phyloP scores from a whole-genome alignment of 2,113 vertebrate genomes.

The Bombycilla garrulus region DNA sequence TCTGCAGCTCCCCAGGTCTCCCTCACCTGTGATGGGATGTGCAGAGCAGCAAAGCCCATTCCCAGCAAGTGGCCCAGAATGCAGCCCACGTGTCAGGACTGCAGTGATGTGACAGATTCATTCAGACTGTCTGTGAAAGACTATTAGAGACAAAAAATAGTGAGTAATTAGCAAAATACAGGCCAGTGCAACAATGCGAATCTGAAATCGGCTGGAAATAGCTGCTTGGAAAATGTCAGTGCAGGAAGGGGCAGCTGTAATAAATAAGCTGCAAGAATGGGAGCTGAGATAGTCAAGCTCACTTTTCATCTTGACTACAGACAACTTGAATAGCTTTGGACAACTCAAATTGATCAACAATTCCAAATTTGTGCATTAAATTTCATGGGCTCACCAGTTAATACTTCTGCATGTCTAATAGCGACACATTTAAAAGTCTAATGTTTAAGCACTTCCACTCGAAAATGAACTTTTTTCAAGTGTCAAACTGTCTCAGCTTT shows the following conservation, averaged over 20 bases:
- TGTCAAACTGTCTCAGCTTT: background rate
- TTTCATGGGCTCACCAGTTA: background rate
- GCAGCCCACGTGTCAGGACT: background rate
- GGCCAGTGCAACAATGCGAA: rapidly evolving
- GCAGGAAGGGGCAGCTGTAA: background rate
- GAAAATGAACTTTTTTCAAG: background rate
- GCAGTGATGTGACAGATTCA: background rate
- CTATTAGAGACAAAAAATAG: background rate
- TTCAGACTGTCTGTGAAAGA: background rate
- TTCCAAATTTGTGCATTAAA: background rate
- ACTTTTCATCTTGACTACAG: background rate
- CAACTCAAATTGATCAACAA: background rate
- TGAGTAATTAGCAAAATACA: background rate
- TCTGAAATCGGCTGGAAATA: background rate
- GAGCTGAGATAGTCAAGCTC: background rate
- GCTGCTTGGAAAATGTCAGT: background rate
- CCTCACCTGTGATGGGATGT: background rate
- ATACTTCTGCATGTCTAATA: background rate
- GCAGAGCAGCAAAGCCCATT: background rate
- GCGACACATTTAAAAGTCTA: background rate
- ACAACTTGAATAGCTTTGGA: background rate
- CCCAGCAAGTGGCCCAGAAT: background rate
- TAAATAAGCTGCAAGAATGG: background rate
- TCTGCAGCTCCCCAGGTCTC: background rate
- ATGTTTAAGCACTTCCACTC: background rate